Evolutionary conservation across 2,888 invertebrate genomes (phyloP).

Genomic region (Carterocephalus palaemon): DNA sequence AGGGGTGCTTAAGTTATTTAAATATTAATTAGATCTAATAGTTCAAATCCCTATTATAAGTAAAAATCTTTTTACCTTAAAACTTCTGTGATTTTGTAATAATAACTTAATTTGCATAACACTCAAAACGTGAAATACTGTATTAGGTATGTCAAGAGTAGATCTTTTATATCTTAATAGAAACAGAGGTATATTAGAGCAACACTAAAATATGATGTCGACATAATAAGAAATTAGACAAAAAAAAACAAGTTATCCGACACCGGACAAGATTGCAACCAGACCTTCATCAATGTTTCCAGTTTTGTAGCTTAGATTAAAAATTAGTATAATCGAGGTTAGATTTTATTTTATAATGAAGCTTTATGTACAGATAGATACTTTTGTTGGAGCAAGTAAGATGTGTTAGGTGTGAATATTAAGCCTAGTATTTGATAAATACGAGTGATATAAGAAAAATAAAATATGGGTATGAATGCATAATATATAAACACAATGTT

Average conservation of each 20-base stretch:
- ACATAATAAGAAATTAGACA: slow-evolving; percentile 4
- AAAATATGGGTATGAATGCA: slow-evolving; percentile 54
- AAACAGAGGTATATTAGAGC: slow-evolving; percentile 6
- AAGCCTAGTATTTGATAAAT: slow-evolving; percentile 76
- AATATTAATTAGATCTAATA: slow-evolving; percentile 15
- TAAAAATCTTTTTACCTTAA: slow-evolving; percentile 32
- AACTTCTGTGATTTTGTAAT: slow-evolving; percentile 58
- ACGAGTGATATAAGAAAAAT: slow-evolving; percentile 53
- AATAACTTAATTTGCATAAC: slow-evolving; percentile 48
- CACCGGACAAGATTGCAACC: slow-evolving; percentile 50
- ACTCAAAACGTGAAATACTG: slow-evolving; percentile 27
- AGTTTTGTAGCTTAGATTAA: slow-evolving; percentile 63
- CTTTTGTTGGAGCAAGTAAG: slow-evolving; percentile 63
- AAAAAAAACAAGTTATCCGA: too few relatives aligned
- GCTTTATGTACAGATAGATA: slow-evolving; percentile 75
- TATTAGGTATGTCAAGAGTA: slow-evolving; percentile 5
- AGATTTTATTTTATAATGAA: slow-evolving; percentile 73
- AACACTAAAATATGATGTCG: slow-evolving; percentile 11
- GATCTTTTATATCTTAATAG: too few relatives aligned
- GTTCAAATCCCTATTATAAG: slow-evolving; percentile 11
- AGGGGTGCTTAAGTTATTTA: slow-evolving; percentile 12
- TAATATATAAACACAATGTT: slow-evolving; percentile 62
- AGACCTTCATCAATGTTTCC: slow-evolving; percentile 56
- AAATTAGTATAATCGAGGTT: slow-evolving; percentile 60
- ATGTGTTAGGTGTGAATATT: slow-evolving; percentile 67